A percentile compares a stretch with the other conserved stretches of the same genome.
phyloP scores from a whole-genome alignment of 2,888 invertebrate species.

The Machimus rusticus region DNA sequence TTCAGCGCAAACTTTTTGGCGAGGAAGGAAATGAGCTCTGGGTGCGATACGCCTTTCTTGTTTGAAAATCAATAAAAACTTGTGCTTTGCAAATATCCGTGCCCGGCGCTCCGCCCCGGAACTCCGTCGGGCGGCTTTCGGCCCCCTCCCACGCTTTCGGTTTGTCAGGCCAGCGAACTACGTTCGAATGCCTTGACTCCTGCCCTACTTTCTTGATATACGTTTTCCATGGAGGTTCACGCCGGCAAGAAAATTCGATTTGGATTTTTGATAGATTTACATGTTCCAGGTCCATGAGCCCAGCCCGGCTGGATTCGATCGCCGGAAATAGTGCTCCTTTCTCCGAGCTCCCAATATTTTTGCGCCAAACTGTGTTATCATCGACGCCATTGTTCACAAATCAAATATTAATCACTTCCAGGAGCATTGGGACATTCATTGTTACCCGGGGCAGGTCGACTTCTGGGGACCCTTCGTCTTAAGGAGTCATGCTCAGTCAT shows the following conservation, averaged over 20 bases:
- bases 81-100: constrained; percentile 4
- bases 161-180: not conserved
- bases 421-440: not conserved
- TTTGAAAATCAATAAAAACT: constrained; percentile 26
- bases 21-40: constrained; percentile 6
- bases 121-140: not conserved
- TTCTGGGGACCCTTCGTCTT: not conserved
- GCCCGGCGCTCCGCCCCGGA: not conserved
- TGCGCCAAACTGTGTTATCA: not conserved
- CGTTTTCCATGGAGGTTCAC: not conserved
- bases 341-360: not conserved
- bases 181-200: not conserved
- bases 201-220: not conserved
- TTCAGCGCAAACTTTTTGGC: not conserved
- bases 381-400: not conserved
- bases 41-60: constrained; percentile 9
- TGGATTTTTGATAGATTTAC: not conserved
- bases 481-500: not conserved
- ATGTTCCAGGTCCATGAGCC: not conserved
- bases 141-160: not conserved
- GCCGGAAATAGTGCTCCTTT: not conserved
- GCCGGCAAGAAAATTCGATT: not conserved
- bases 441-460: not conserved
- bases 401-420: not conserved
- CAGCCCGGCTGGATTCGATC: not conserved